Evolutionary conservation across 2,797 vertebrate genomes (phyloP), one percentile per base, ranked within the genome.

Genomic region (Cyprinella venusta): DNA sequence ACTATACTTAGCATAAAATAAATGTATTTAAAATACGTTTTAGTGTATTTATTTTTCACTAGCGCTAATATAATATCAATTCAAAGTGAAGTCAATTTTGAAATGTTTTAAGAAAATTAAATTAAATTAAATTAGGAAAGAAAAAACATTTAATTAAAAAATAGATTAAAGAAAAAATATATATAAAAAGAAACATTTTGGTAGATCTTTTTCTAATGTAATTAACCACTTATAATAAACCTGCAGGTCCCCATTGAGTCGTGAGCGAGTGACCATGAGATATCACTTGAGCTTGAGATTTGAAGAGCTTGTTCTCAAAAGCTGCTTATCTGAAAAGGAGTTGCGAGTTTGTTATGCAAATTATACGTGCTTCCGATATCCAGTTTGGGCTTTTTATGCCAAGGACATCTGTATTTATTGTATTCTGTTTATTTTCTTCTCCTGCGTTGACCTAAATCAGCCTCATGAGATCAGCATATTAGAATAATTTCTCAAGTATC

Each of bases 341-440:
- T 26, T 72, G 19, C 5, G 8, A 24, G 40, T 30, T 50, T 72
- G 19, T 63, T 63, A 24, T 61, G 54, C 65, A 59, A 59, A 42
- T 70, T 42, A 56, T 1, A 42, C 15, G 15, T 3, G 5, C 21
- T 67, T 68, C 30, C 40, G 5, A 30, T 56, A 30, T 26, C n/a
- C 6, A 56, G 4, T 30, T 56, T 18, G n/a, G 50, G 50, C 9
- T 30, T 80, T 79, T 59, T 30, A 80, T 80, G 36, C 65, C 16
- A 69, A 65, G 64, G 36, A 56, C 78, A 42, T 54, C 48, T 30
- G 65, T 80, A 56, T 80, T 80, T 63, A 45, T 77, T 63, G 9
- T 30, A 16, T 56, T 12, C 33, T 68, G 48, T 54, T 24, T 42
- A 42, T 69, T 69, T 24, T 56, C 30, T 69, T 79, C n/a, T 42